phyloP scores from a whole-genome alignment of 2,888 invertebrate species.

The Dorcus hopei region DNA sequence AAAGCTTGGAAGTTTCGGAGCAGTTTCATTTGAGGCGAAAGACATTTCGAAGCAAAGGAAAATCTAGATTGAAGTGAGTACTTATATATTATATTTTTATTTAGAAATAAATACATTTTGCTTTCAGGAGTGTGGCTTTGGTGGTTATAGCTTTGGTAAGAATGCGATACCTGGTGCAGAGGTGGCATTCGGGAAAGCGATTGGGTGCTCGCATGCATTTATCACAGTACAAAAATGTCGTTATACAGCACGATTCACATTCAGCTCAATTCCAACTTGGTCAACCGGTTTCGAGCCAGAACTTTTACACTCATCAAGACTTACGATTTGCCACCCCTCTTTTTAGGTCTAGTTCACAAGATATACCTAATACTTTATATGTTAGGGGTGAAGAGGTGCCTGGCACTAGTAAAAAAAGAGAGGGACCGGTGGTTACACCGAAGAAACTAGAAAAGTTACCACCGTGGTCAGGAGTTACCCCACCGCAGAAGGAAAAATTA shows the following conservation, averaged over 20 bases:
- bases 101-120: no score
- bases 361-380: conserved; percentile 1
- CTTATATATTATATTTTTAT: background rate
- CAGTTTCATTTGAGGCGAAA: no score
- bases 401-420: background rate
- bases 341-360: background rate
- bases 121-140: conserved; percentile 53
- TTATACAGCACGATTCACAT: background rate
- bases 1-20: conserved; percentile 17
- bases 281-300: conserved; percentile 43
- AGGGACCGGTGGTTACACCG: background rate
- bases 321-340: background rate
- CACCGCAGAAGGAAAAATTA: conserved; percentile 37
- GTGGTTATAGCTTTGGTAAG: conserved; percentile 59
- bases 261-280: conserved; percentile 41
- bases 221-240: conserved; percentile 5
- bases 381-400: background rate
- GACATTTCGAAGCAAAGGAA: conserved; percentile 9
- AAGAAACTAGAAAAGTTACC: conserved; percentile 1
- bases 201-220: conserved; percentile 49
- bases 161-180: conserved; percentile 63
- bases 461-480: conserved; percentile 41
- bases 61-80: conserved; percentile 17
- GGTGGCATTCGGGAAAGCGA: conserved; percentile 61
- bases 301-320: conserved; percentile 27